Evolutionary conservation across 2,888 invertebrate species (phyloP), one percentile per base, ranked within the genome.

Genomic region (Tetheella fluctuosa): DNA sequence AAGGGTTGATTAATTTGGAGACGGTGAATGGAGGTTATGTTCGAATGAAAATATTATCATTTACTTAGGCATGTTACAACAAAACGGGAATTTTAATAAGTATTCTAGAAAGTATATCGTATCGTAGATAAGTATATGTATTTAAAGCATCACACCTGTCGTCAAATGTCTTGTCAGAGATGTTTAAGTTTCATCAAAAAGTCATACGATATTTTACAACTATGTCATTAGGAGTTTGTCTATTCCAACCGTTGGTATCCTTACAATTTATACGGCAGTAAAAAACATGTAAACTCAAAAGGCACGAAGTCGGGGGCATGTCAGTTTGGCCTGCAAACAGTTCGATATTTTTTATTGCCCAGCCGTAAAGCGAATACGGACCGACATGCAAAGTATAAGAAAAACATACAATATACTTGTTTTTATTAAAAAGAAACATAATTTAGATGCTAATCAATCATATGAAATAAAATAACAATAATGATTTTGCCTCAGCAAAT

Each of bases 331-430:
- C n/a, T 48, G 48, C n/a, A 48, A 48, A 48, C 48, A 48, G 20
- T 48, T 48, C 48, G 48, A 48, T 48, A 48, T 48, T 20, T 48
- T 48, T 48, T 48, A 48, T 48, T 20, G n/a, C 48, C 8, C 48
- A 48, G 17, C 48, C 48, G 48, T 48, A n/a, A 48, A 48, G 39
- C 39, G 39, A 48, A 48, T 48, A 10, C 10, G 10, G 10, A 8
- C 39, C 10, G 10, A 48, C 48, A 48, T 48, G 48, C 48, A 48
- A 20, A 20, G 17, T 20, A 20, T 20, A 20, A 20, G 48, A 48
- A 48, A 48, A 8, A 10, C n/a, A 10, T 48, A 20, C 42, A 17
- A 7, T 20, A 20, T 20, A 5, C 48, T 20, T 48, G 17, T 48
- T 48, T 48, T 48, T 48, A 17, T 39, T 39, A n/a, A 10, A 30